These are phyloP conservation scores for Micromys minutus DNA, from an alignment of 2,113 vertebrate species.

Conservation along the genomic window DNA sequence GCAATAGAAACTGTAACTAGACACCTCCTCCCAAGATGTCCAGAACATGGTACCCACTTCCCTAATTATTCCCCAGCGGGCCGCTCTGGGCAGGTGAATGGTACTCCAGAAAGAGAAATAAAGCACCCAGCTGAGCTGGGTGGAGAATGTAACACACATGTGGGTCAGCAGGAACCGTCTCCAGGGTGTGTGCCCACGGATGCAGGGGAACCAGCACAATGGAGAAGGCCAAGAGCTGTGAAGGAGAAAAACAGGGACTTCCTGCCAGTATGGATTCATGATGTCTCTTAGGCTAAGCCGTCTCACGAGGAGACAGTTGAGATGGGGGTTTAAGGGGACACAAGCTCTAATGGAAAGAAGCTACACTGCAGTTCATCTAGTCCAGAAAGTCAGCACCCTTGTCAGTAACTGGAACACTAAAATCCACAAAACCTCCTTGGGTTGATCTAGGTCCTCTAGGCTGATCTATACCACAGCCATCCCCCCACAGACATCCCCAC, in stretches of 20 bases:
- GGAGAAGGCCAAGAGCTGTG: not conserved
- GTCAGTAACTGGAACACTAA: constrained; percentile 63
- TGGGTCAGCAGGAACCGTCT: not conserved
- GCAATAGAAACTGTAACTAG: not conserved
- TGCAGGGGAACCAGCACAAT: not conserved
- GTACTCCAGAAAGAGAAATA: not conserved
- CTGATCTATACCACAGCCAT: constrained; percentile 48
- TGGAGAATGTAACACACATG: too few relatives aligned
- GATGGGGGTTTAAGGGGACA: too few relatives aligned
- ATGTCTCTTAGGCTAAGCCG: not conserved
- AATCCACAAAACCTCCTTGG: constrained; percentile 72
- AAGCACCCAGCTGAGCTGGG: not conserved
- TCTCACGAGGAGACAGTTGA: not conserved
- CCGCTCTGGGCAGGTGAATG: not conserved
- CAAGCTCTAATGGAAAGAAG: not conserved
- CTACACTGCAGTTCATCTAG: constrained; percentile 16
- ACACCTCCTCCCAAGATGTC: not conserved
- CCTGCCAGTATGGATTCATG: not conserved
- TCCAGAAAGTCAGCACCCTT: constrained; percentile 27
- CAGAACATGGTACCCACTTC: not conserved
- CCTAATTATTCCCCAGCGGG: not conserved
- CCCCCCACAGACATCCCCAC: too few relatives aligned
- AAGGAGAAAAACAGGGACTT: not conserved
- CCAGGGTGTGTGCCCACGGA: not conserved
- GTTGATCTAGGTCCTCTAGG: constrained; percentile 77